phyloP scores from a whole-genome alignment of 2,888 invertebrate genomes.

The Deladenus siricidicola region DNA sequence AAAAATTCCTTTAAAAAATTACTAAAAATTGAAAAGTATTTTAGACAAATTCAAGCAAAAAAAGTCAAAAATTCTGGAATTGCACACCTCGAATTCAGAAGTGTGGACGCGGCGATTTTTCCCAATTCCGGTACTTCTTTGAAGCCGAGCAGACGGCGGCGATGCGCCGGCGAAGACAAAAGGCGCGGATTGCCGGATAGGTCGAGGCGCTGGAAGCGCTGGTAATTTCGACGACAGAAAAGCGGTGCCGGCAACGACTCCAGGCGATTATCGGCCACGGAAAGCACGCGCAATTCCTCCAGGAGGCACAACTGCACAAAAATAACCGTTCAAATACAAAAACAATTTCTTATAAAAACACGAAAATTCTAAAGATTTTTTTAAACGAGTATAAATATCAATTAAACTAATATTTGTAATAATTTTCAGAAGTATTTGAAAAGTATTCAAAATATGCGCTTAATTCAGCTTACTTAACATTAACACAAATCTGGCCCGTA shows the following conservation, averaged over 20 bases:
- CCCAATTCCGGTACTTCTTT: background rate
- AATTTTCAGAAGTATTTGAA: too few relatives aligned
- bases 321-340: background rate
- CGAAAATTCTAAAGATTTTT: background rate
- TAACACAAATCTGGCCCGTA: too few relatives aligned
- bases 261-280: slow-evolving; percentile 1
- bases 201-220: slow-evolving; percentile 4
- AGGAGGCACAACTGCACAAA: slow-evolving; percentile 9
- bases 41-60: background rate
- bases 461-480: too few relatives aligned
- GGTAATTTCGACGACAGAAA: background rate
- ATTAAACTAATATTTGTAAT: background rate
- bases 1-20: background rate
- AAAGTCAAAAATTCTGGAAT: background rate
- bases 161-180: background rate
- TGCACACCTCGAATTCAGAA: slow-evolving; percentile 6
- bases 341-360: background rate
- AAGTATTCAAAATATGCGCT: too few relatives aligned
- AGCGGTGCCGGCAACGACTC: background rate
- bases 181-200: slow-evolving; percentile 5
- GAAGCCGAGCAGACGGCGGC: background rate
- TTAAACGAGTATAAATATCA: too few relatives aligned
- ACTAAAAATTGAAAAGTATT: background rate
- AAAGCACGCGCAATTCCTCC: background rate
- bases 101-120: slow-evolving; percentile 6